Percentiles rank a stretch among this genome's conserved stretches.
Evolutionary conservation across 1,140 invertebrate genomes (phyloP).

Genomic region (Orchestia grillus): DNA sequence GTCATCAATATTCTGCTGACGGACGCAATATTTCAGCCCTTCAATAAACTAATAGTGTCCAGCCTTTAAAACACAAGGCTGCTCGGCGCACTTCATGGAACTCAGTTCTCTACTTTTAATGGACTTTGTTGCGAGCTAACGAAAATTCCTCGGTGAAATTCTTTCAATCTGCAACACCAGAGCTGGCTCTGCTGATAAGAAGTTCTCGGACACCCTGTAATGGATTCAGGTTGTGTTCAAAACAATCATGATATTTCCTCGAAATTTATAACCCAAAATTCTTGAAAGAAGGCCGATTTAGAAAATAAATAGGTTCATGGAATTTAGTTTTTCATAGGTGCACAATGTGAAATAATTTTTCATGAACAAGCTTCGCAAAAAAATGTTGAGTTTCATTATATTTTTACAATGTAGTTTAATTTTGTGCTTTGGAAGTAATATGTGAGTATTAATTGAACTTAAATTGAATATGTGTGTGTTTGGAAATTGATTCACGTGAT

Average conservation of each 20-base stretch:
- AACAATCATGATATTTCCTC: not conserved
- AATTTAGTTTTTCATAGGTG: no score
- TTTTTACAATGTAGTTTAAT: no score
- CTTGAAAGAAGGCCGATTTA: not conserved
- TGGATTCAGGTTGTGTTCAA: slow-evolving; percentile 6
- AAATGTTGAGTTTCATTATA: no score
- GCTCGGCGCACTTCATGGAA: not conserved
- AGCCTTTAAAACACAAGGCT: slow-evolving; percentile 42
- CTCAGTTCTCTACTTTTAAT: slow-evolving; percentile 38
- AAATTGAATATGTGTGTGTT: no score
- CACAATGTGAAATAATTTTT: no score
- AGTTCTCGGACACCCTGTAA: not conserved
- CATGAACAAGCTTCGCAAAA: no score
- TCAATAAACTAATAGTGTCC: slow-evolving; percentile 54
- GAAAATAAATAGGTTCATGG: no score
- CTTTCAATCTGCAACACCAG: not conserved
- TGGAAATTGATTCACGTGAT: no score
- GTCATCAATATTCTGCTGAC: slow-evolving; percentile 44
- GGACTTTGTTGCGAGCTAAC: slow-evolving; percentile 28
- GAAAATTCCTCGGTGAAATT: not conserved
- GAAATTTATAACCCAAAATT: not conserved
- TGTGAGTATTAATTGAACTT: no score
- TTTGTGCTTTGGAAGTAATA: no score
- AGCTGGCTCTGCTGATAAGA: slow-evolving; percentile 11
- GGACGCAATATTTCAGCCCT: slow-evolving; percentile 33